Evolutionary conservation across 1,140 invertebrate genomes (phyloP), one percentile per base, ranked within the genome.

Genomic region (Drosophila nasuta): DNA sequence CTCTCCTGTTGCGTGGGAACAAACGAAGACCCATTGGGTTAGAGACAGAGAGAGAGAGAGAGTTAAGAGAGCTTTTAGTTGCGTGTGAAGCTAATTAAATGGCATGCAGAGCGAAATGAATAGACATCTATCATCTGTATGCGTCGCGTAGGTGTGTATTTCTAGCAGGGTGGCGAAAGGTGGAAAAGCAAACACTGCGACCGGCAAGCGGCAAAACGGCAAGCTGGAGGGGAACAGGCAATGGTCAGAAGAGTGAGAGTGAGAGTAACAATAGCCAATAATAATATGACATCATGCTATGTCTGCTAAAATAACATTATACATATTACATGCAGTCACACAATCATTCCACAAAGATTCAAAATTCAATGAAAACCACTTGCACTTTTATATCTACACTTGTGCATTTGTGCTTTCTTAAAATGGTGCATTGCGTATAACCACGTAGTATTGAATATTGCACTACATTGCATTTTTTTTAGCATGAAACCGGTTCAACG

Each of bases 181-280:
- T 79, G 72, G 72, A 48, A 68, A 62, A 62, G 60, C 56, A 69
- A 69, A 75, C 46, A 48, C 20, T 11, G 48, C 52, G 54, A 81
- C 81, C 77, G 82, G 77, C 63, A 43, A 64, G 11, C 43, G 49
- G n/a, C 8, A 8, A 20, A 38, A 38, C 35, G 35, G 35, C 35
- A 17, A n/a, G 60, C 17, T 67, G 48, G 35, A 63, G 59, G 59
- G 48, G 35, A 64, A 35, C 11, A 28, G n/a, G 20, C 38, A 66
- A 38, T 43, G 25, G 28, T 52, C n/a, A 5, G 30, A 65, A 5
- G 20, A 71, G 51, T 46, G 48, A 30, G n/a, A 33, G 51, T 13
- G 3, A 62, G 35, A 38, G 35, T 10, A 38, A 10, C 1, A 38
- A 10, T 10, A 25, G 20, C 20, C 20, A 25, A 25, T 10, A 38